Percentiles rank a stretch among this genome's conserved stretches.
Conservation (phyloP, 2,888 invertebrate species). For the Trisateles emortualis region DNA sequence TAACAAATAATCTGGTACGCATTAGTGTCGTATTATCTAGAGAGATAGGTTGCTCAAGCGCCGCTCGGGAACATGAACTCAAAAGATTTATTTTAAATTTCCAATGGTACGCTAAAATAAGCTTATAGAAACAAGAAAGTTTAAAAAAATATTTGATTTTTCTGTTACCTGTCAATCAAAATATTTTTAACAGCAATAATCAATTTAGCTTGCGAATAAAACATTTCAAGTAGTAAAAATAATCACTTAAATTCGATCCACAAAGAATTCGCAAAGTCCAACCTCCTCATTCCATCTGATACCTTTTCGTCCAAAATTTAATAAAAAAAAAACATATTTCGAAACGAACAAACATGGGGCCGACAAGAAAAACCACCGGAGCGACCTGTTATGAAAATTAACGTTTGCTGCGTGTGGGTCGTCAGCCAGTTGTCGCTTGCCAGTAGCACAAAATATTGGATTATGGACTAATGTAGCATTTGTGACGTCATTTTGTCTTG, state of each 20-base stretch:
- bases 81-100: constrained; percentile 9
- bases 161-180: too few relatives aligned
- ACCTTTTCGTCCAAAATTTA: constrained; percentile 16
- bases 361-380: constrained; percentile 45
- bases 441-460: constrained; percentile 10
- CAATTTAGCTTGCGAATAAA: too few relatives aligned
- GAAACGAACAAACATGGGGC: constrained; percentile 39
- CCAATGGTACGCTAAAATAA: neutral
- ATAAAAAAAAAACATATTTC: constrained; percentile 36
- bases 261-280: constrained; percentile 3
- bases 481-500: neutral
- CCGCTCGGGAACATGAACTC: constrained; percentile 11
- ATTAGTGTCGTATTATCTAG: constrained; percentile 63
- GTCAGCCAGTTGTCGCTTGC: constrained; percentile 18
- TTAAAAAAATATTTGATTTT: neutral
- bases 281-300: constrained; percentile 7
- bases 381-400: constrained; percentile 56
- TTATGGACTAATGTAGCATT: constrained; percentile 12
- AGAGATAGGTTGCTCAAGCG: constrained; percentile 57
- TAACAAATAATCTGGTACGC: constrained; percentile 62
- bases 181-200: neutral
- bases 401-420: constrained; percentile 45
- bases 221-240: neutral
- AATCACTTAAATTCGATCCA: neutral
- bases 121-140: neutral